phyloP scores from a whole-genome alignment of 2,113 vertebrate species.

The Phrynosoma platyrhinos region DNA sequence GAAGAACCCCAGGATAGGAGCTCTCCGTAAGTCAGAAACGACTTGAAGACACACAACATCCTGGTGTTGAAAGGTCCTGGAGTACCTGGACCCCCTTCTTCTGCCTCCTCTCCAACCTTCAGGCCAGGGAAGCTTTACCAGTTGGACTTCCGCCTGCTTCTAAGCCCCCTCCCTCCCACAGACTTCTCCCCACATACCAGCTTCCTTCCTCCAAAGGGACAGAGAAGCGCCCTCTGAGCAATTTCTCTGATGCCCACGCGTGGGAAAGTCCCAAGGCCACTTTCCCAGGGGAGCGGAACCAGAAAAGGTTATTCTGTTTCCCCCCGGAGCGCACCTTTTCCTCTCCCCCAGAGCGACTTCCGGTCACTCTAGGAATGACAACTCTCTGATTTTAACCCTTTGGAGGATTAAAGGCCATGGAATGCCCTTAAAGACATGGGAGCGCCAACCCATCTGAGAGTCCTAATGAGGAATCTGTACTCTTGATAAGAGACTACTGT shows the following conservation, averaged over 20 bases:
- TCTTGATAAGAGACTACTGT: too few relatives aligned
- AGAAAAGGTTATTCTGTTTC: neutral
- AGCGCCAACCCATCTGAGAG: too few relatives aligned
- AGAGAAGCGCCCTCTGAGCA: neutral
- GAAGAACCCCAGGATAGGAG: too few relatives aligned
- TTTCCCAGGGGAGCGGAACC: constrained; percentile 25
- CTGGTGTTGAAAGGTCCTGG: too few relatives aligned
- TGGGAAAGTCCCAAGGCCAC: constrained; percentile 38
- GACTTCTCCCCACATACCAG: neutral
- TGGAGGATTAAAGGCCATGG: neutral
- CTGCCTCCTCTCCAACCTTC: neutral
- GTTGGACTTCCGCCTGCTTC: neutral
- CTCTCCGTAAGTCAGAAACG: too few relatives aligned
- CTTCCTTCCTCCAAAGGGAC: neutral
- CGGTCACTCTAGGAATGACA: neutral
- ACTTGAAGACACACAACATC: too few relatives aligned
- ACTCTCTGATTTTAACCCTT: neutral
- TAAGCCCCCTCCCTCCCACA: neutral
- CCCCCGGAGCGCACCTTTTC: neutral
- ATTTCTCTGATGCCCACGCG: neutral
- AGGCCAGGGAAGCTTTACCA: neutral
- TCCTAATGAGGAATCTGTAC: too few relatives aligned
- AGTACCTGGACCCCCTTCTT: neutral
- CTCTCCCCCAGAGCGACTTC: neutral
- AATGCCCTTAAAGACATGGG: too few relatives aligned